Base-by-base conservation (phyloP, 2,888 invertebrate genomes). In the Coenonympha arcania region DNA sequence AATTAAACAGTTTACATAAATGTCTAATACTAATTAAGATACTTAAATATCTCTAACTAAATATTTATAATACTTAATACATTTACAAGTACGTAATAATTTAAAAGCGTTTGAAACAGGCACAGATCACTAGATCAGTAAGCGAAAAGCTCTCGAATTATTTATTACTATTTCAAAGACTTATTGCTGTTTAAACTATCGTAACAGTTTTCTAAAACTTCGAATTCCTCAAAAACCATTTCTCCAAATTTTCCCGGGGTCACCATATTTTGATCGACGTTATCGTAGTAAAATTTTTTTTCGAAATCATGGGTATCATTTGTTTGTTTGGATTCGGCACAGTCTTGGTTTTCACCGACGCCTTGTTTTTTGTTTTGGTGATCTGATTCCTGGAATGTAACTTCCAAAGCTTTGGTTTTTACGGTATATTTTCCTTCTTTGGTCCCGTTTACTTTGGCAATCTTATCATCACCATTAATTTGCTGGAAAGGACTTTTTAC, bases 171-270 rank as follows among this genome's bases (percentile, higher is more conserved):
- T 66, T 83, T 83, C 63, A 77, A 66, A 57, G 85, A 83, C 76
- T 83, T 86, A 80, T 82, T 83, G 60, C 85, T 87, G 80, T 83
- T 89, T 68, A 89, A 80, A 76, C 89, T 89, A 72, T 89, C 89
- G 63, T 83, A 87, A 72, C 84, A 85, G 54, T 86, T 78, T 71
- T 89, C 91, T 68, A 91, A 87, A 45, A 93, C 90, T 80, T 92
- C 91, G 61, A 92, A 93, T 64, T 92, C 92, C 77, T 95, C 94
- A 62, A 95, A 95, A 61, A 94, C 94, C 90, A 95, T 95, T 63
- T 94, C 94, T 34, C 92, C 92, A 61, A 91, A 91, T 70, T 92
- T 91, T 57, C 88, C 89, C 8, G 88, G 84, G 30, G 77, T 71
- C 4, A 69, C 65, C 59, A 89, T 90, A 65, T 88, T 87, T 66